Evolutionary conservation across 2,797 vertebrate species (phyloP), one percentile per base, ranked within the genome.

Genomic region (Cuniculus paca): DNA sequence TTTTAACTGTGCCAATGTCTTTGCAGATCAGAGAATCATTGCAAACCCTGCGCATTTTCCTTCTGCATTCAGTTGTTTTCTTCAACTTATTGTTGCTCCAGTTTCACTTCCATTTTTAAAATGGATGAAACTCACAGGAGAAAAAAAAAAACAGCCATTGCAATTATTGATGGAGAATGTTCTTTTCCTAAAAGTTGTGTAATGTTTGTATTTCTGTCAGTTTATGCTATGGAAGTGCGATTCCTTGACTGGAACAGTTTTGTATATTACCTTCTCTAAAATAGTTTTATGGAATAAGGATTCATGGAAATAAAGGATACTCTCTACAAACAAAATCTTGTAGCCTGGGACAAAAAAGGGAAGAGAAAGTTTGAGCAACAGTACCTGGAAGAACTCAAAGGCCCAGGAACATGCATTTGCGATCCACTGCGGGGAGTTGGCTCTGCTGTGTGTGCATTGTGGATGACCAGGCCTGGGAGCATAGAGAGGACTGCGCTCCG

Each of bases 91-190:
- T 65, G n/a, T 84, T 74, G 34, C 34, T 92, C 60, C 90, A 31
- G 58, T 77, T 77, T 93, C 94, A 65, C 68, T 77, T 88, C 20
- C 4, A 4, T 75, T 34, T 93, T 84, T 82, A 85, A 91, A 90
- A 75, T 12, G 24, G 54, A 28, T 77, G 45, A 86, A 54, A 48
- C 16, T 75, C 78, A 34, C 13, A 56, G 48, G 78, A 88, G 89
- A 74, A 61, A 83, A 82, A 88, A 91, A 74, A 61, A 83, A 95
- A 87, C 31, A 68, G n/a, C 80, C 75, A 61, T n/a, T 89, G 56
- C 75, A 65, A 54, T 81, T 61, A 42, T 92, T 95, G 60, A 17
- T 52, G 48, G 58, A 90, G 34, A 95, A 81, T 56, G 3, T 63
- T 68, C 7, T 63, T 63, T 83, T 58, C 28, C 36, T 91, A 87